These are phyloP conservation scores for Xylocopa sonorina DNA, from an alignment of 1,140 invertebrate genomes.

Conservation along the genomic window DNA sequence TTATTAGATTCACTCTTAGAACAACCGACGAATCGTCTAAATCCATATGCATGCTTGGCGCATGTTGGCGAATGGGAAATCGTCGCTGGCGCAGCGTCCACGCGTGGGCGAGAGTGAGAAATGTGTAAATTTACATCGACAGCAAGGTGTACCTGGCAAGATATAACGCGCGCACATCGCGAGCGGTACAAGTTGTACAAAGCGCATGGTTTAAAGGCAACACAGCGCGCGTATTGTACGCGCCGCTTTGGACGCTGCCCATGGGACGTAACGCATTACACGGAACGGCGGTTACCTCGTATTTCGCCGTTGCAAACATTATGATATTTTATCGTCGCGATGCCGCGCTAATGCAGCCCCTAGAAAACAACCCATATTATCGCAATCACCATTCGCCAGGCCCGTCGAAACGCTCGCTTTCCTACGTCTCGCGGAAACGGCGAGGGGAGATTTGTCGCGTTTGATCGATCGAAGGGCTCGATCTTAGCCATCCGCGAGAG, in stretches of 20 bases:
- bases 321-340: conserved; percentile 30
- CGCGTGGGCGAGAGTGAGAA: conserved; percentile 36
- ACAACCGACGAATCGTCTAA: background rate
- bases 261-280: conserved; percentile 22
- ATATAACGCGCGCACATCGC: background rate
- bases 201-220: conserved; percentile 26
- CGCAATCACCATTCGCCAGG: background rate
- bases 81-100: background rate
- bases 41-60: background rate
- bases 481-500: background rate
- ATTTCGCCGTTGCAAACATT: background rate
- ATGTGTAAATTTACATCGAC: conserved; percentile 46
- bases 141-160: conserved; percentile 10
- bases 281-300: conserved; percentile 4
- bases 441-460: too few relatives aligned
- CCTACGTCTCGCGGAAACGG: background rate
- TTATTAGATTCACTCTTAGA: too few relatives aligned
- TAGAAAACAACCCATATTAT: background rate
- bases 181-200: conserved; percentile 28
- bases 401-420: too few relatives aligned
- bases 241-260: background rate
- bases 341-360: conserved; percentile 4
- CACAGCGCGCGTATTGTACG: background rate
- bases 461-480: background rate
- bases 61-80: conserved; percentile 1